These are phyloP conservation scores for Linnaemya tessellans DNA, from an alignment of 2,888 invertebrate genomes.

Conservation along the genomic window DNA sequence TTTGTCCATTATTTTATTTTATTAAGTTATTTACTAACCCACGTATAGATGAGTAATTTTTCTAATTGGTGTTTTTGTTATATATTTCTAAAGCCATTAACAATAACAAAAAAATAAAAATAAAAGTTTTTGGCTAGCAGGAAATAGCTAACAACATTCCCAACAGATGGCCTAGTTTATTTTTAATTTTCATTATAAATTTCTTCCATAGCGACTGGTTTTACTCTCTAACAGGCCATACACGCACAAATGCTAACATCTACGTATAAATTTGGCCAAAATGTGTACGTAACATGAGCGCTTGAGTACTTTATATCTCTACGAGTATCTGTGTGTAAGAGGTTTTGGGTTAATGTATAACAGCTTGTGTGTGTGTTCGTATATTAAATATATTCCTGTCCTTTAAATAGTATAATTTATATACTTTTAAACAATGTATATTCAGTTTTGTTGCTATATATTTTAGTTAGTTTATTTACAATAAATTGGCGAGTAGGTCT, in stretches of 20 bases:
- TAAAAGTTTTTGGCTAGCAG: constrained; percentile 10
- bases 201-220: constrained; percentile 47
- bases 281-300: constrained; percentile 20
- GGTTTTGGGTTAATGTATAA: neutral
- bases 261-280: constrained; percentile 28
- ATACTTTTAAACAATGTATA: constrained; percentile 39
- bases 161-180: constrained; percentile 71
- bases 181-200: constrained; percentile 62
- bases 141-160: constrained; percentile 40
- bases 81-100: constrained; percentile 52
- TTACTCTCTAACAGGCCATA: neutral
- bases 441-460: constrained; percentile 25
- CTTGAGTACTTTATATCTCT: constrained; percentile 11
- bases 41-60: constrained; percentile 11
- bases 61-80: constrained; percentile 22
- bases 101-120: neutral
- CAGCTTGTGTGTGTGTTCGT: constrained; percentile 10
- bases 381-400: constrained; percentile 42
- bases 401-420: constrained; percentile 50
- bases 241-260: neutral
- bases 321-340: constrained; percentile 1
- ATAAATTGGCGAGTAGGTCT: constrained; percentile 22
- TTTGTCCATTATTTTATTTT: constrained; percentile 25
- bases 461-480: constrained; percentile 35
- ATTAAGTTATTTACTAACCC: constrained; percentile 51